These are phyloP conservation scores for Lasiurus cinereus DNA, from an alignment of 2,113 vertebrate genomes.

Conservation along the genomic window DNA sequence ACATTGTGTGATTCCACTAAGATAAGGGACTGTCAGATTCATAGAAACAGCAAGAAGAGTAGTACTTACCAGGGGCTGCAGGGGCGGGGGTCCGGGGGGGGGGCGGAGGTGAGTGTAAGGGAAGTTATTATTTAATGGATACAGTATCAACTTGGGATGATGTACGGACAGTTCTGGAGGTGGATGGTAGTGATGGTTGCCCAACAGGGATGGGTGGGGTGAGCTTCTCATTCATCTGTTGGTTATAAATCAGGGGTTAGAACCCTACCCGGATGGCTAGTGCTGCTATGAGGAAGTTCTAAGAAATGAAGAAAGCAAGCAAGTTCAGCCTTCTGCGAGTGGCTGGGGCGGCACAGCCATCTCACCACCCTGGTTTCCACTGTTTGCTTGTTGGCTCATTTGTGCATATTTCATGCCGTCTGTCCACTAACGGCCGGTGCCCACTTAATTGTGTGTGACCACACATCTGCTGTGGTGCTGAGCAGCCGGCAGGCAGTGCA, in stretches of 20 bases:
- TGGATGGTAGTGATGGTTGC: neutral
- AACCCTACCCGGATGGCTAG: rapidly evolving
- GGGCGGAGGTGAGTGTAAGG: too few relatives aligned
- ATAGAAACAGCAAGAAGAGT: neutral
- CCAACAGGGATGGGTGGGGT: rapidly evolving
- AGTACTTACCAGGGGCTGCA: neutral
- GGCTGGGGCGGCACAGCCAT: neutral
- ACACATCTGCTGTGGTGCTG: conserved; percentile 51
- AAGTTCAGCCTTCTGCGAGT: neutral
- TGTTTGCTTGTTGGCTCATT: neutral
- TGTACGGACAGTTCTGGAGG: neutral
- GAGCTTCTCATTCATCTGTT: neutral
- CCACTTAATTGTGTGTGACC: conserved; percentile 57
- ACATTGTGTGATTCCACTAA: too few relatives aligned
- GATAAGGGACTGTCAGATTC: neutral
- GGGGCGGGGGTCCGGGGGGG: too few relatives aligned
- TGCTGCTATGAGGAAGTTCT: neutral
- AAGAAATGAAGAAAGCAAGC: neutral
- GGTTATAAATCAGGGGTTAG: rapidly evolving
- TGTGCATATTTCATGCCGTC: neutral
- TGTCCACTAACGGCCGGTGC: neutral
- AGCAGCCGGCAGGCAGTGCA: neutral
- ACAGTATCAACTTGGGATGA: neutral
- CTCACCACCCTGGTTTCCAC: neutral
- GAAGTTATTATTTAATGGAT: neutral